Percentiles rank a stretch among this genome's conserved stretches.
Evolutionary conservation across 2,113 vertebrate species (phyloP).

Genomic region (Amazona guildingii): DNA sequence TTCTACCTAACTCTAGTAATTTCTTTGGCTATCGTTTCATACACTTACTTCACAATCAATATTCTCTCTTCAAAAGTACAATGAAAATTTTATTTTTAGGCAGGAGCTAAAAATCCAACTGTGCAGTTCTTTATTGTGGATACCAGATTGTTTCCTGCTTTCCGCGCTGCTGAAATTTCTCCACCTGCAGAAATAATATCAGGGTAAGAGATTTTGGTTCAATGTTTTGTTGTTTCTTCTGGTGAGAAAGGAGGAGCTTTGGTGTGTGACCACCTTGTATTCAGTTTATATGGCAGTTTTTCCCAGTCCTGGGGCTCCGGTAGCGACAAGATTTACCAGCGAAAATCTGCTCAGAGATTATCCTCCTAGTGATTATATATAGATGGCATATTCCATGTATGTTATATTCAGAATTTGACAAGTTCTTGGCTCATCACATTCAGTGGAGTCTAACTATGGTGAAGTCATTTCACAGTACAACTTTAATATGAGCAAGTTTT

Average conservation of each 20-base stretch:
- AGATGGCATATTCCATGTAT: conserved; percentile 66
- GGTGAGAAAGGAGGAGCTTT: conserved; percentile 9
- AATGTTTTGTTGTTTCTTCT: not conserved
- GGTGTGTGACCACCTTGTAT: not conserved
- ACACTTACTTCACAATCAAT: not conserved
- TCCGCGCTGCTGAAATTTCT: not conserved
- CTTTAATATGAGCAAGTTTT: conserved; percentile 69
- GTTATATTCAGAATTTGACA: conserved; percentile 69
- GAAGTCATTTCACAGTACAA: conserved; percentile 68
- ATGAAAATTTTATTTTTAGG: conserved; percentile 65
- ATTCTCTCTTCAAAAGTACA: conserved; percentile 2
- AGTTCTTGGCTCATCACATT: conserved; percentile 64
- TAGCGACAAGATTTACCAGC: conserved; percentile 63
- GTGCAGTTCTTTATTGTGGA: conserved; percentile 73
- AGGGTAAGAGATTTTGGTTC: conserved; percentile 64
- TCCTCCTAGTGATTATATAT: conserved; percentile 64
- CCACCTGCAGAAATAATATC: conserved; percentile 63
- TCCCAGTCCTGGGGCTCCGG: not conserved
- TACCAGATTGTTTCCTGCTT: not conserved
- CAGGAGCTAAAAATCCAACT: conserved; percentile 79
- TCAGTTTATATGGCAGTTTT: conserved; percentile 7
- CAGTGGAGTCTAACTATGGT: conserved; percentile 66
- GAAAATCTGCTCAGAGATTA: conserved; percentile 69
- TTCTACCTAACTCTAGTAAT: not conserved
- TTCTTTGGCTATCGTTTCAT: not conserved